Conservation (phyloP, 2,888 invertebrate species). For the Podabrus alpinus region DNA sequence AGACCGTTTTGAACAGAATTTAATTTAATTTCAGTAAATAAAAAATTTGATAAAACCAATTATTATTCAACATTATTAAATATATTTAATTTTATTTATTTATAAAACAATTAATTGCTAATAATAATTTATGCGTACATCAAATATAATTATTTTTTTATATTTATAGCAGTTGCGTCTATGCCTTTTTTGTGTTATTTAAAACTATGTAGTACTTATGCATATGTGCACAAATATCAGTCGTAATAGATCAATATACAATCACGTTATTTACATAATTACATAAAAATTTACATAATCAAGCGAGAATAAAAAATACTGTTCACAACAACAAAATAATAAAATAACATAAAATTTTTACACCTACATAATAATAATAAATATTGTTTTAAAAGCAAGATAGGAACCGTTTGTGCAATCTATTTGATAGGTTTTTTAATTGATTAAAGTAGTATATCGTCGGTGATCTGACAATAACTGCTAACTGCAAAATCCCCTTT, state of each 20-base stretch:
- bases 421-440: slow-evolving; percentile 17
- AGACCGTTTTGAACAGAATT: not conserved
- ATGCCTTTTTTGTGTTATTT: not conserved
- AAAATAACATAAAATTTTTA: slow-evolving; percentile 13
- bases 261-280: slow-evolving; percentile 34
- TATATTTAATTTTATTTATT: slow-evolving; percentile 8
- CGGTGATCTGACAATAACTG: too few relatives aligned
- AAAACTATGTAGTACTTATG: slow-evolving; percentile 15
- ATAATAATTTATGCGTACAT: slow-evolving; percentile 4
- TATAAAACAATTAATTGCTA: slow-evolving; percentile 12
- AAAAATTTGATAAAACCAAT: slow-evolving; percentile 1
- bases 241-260: slow-evolving; percentile 36
- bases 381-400: slow-evolving; percentile 19
- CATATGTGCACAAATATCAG: slow-evolving; percentile 35
- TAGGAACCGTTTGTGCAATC: slow-evolving; percentile 34
- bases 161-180: slow-evolving; percentile 3
- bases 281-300: slow-evolving; percentile 26
- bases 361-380: not conserved
- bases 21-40: not conserved
- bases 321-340: not conserved
- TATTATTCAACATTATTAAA: slow-evolving; percentile 10
- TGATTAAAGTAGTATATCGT: slow-evolving; percentile 20
- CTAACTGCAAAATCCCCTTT: too few relatives aligned
- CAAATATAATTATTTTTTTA: slow-evolving; percentile 6
- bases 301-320: slow-evolving; percentile 7